Conservation (phyloP, 2,888 invertebrate genomes). For the Heterodera filipjevi region DNA sequence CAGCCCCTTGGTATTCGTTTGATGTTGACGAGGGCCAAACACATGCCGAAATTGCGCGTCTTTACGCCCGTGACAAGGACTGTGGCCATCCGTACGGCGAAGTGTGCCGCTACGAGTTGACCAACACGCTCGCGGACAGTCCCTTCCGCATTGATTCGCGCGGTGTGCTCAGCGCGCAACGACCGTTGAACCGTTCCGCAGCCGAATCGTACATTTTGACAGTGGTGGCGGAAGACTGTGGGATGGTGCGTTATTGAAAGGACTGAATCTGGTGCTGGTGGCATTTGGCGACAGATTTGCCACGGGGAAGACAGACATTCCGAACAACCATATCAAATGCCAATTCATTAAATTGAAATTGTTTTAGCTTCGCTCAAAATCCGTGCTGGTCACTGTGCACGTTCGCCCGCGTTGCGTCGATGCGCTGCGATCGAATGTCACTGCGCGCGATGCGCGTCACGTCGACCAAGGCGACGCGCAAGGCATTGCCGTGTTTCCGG, state of each 20-base stretch:
- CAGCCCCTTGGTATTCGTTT: constrained; percentile 82
- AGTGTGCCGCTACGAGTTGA: constrained; percentile 94
- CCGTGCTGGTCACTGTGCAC: constrained; percentile 93
- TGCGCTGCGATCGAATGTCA: constrained; percentile 23
- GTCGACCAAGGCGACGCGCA: constrained; percentile 79
- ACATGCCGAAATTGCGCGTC: constrained; percentile 81
- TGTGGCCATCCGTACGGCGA: constrained; percentile 69
- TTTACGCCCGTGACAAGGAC: constrained; percentile 89
- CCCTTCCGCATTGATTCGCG: constrained; percentile 63
- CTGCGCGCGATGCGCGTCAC: constrained; percentile 26
- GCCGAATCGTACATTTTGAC: constrained; percentile 94
- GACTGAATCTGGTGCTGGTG: no score
- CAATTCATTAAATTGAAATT: not conserved
- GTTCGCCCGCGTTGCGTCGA: constrained; percentile 72
- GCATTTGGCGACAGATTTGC: no score
- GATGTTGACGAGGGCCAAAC: constrained; percentile 82
- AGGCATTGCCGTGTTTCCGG: constrained; percentile 75
- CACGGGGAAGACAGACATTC: no score
- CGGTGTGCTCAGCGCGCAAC: constrained; percentile 82
- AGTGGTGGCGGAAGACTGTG: constrained; percentile 95
- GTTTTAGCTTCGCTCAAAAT: constrained; percentile 72
- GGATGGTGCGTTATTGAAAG: constrained; percentile 72
- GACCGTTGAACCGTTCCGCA: constrained; percentile 86
- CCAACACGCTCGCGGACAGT: constrained; percentile 69
- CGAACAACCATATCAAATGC: not conserved